Evolutionary conservation across 1,140 invertebrate species (phyloP).

Genomic region (Cyclargus thomasi): DNA sequence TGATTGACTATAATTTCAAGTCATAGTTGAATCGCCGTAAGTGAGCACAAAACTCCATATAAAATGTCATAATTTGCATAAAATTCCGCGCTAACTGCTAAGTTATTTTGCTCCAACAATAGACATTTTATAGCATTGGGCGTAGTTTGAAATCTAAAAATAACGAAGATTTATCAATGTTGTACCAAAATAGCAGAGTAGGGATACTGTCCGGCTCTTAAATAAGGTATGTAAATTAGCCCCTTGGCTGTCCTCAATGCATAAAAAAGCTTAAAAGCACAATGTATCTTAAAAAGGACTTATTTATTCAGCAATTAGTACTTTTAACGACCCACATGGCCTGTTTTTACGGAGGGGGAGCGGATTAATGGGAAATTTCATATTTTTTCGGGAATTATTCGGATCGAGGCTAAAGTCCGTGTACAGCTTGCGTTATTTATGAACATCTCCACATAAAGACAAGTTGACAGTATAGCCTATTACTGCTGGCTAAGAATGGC

Average conservation of each 20-base stretch:
- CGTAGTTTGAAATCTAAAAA: no score
- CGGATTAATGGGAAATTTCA: background rate
- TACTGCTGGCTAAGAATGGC: no score
- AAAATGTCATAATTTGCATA: no score
- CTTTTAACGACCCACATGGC: background rate
- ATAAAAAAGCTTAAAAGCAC: slow-evolving; percentile 14
- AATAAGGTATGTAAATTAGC: slow-evolving; percentile 33
- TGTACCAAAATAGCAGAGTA: no score
- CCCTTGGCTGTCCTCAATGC: slow-evolving; percentile 23
- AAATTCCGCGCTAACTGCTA: no score
- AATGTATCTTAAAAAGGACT: slow-evolving; percentile 13
- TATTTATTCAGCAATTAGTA: slow-evolving; percentile 13
- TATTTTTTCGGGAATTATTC: background rate
- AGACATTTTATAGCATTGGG: no score
- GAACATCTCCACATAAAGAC: background rate
- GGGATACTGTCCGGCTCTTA: slow-evolving; percentile 16
- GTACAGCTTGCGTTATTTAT: background rate
- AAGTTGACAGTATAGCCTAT: no score
- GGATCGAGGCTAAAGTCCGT: background rate
- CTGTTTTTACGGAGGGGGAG: background rate
- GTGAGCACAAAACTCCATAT: no score
- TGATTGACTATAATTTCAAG: no score
- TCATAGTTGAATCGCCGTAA: no score
- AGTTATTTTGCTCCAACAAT: no score
- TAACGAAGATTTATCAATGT: background rate